Evolutionary conservation across 2,113 vertebrate species (phyloP).

Genomic region (Ctenomys sociabilis): DNA sequence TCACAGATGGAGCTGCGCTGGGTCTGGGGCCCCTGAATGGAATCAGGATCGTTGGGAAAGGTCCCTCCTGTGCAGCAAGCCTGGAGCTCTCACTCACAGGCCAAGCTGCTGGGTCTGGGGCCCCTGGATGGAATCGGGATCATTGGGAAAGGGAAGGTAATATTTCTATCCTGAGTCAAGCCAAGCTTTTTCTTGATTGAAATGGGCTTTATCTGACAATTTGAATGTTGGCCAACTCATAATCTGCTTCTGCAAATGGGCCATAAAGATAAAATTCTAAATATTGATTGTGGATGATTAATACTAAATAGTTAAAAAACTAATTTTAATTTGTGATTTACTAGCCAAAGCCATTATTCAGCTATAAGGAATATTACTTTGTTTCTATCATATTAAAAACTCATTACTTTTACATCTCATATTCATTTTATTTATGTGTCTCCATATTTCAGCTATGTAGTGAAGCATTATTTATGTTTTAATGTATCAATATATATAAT

Average conservation of each 20-base stretch:
- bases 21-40: too few relatives aligned
- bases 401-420: constrained; percentile 48
- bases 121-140: too few relatives aligned
- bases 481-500: too few relatives aligned
- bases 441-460: constrained; percentile 35
- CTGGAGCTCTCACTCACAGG: too few relatives aligned
- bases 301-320: constrained; percentile 41
- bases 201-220: constrained; percentile 27
- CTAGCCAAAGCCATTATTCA: constrained; percentile 27
- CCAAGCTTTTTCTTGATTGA: constrained; percentile 49
- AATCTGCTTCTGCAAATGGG: constrained; percentile 36
- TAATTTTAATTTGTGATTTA: constrained; percentile 49
- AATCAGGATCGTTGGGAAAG: too few relatives aligned
- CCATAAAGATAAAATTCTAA: constrained; percentile 54
- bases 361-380: constrained; percentile 53
- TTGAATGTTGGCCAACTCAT: constrained; percentile 31
- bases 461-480: background rate
- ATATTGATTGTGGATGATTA: constrained; percentile 49
- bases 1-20: too few relatives aligned
- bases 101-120: too few relatives aligned
- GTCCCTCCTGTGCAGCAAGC: too few relatives aligned
- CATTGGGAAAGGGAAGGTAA: too few relatives aligned
- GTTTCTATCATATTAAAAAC: constrained; percentile 59
- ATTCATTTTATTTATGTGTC: constrained; percentile 18
- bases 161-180: constrained; percentile 12